These are phyloP conservation scores for Pachyuromys duprasi DNA, from an alignment of 2,797 vertebrate species.

Conservation along the genomic window DNA sequence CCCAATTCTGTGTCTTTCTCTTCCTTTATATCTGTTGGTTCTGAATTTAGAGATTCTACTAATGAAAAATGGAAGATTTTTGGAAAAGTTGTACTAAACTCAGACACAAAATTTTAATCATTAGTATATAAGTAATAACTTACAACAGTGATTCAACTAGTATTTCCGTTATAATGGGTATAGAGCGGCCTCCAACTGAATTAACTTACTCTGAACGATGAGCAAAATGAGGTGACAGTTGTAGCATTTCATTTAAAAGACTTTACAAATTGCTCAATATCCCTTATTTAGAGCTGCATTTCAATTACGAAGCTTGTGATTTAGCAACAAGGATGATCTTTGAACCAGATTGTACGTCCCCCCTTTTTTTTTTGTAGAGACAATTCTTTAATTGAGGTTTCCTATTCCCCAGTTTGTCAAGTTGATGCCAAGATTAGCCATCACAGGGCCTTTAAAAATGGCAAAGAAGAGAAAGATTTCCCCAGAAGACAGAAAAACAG, in stretches of 20 bases:
- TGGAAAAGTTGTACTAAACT: background rate
- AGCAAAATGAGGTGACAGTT: background rate
- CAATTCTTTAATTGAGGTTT: background rate
- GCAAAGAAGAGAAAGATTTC: background rate
- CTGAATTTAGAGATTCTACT: background rate
- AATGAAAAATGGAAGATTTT: background rate
- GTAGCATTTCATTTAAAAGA: background rate
- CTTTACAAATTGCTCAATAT: fast-evolving
- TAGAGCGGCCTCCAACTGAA: background rate
- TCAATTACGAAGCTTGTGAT: background rate
- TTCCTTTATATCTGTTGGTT: background rate
- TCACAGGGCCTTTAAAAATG: background rate
- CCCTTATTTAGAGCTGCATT: background rate
- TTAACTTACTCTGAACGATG: background rate
- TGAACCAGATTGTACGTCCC: background rate
- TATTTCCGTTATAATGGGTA: background rate
- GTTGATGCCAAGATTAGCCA: background rate
- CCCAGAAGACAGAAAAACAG: background rate
- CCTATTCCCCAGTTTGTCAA: background rate
- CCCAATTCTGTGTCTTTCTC: background rate
- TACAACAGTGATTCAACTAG: background rate
- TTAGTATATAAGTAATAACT: background rate
- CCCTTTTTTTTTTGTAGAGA: too few species aligned
- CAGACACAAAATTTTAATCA: background rate
- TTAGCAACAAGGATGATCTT: background rate